Percentiles rank a stretch among this genome's conserved stretches.
phyloP scores from a whole-genome alignment of 2,888 invertebrate genomes.

The Orthonychiurus folsomi region DNA sequence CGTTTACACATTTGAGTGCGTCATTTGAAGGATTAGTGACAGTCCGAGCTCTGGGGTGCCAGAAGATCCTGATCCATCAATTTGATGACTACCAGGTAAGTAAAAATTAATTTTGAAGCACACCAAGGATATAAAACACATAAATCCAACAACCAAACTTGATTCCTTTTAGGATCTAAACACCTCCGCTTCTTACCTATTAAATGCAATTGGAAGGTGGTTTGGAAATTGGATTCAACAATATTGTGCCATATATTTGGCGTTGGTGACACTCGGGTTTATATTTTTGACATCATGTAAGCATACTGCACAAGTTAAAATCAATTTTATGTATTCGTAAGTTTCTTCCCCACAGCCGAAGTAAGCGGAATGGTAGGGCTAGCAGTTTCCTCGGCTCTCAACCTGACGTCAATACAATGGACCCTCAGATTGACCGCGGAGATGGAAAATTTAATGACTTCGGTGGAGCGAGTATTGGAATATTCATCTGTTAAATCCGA shows the following conservation, averaged over 20 bases:
- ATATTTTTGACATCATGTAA: background rate
- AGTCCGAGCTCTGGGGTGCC: conserved; percentile 78
- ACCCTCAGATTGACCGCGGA: conserved; percentile 34
- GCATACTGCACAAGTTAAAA: background rate
- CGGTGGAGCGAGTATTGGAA: conserved; percentile 32
- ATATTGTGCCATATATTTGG: background rate
- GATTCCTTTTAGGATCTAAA: conserved; percentile 49
- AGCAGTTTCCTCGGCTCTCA: conserved; percentile 23
- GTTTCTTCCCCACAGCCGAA: background rate
- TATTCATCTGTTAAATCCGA: conserved; percentile 32
- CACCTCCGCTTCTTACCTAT: conserved; percentile 84
- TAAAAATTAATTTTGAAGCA: no score
- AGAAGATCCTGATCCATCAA: conserved; percentile 63
- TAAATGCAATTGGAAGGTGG: conserved; percentile 53
- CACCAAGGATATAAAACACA: no score
- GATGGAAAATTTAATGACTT: conserved; percentile 35
- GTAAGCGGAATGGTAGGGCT: conserved; percentile 26
- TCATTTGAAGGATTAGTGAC: conserved; percentile 83
- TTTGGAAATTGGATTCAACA: conserved; percentile 40
- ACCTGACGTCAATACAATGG: conserved; percentile 30
- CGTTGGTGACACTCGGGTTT: background rate
- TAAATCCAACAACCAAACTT: background rate
- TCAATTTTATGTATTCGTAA: background rate
- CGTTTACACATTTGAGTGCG: conserved; percentile 87
- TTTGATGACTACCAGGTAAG: conserved; percentile 64